These are phyloP conservation scores for Thumatha senex DNA, from an alignment of 2,888 invertebrate genomes.

Conservation along the genomic window DNA sequence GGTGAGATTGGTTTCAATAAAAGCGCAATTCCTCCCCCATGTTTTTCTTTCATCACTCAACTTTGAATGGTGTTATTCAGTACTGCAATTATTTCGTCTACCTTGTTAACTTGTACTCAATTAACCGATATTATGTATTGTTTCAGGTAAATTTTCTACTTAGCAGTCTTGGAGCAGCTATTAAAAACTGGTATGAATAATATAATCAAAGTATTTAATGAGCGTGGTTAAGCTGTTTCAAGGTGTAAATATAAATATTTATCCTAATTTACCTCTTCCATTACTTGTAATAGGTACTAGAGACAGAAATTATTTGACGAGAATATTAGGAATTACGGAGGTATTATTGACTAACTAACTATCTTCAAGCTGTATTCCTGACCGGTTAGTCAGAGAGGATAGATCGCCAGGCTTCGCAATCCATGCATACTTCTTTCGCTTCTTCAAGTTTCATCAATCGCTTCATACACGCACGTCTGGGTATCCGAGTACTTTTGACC, in stretches of 20 bases:
- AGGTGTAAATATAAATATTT: background rate
- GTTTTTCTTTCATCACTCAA: constrained; percentile 80
- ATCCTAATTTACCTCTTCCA: background rate
- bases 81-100: constrained; percentile 39
- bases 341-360: no score
- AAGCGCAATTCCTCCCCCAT: constrained; percentile 77
- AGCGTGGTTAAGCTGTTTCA: background rate
- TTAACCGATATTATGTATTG: constrained; percentile 41
- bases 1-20: constrained; percentile 82
- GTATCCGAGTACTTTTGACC: no score
- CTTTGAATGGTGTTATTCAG: constrained; percentile 74
- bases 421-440: no score
- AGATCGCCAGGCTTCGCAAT: no score
- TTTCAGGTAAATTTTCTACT: constrained; percentile 57
- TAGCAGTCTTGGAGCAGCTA: constrained; percentile 12
- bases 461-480: no score
- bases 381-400: no score
- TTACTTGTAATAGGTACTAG: constrained; percentile 7
- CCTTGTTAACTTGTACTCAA: constrained; percentile 15
- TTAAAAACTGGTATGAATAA: background rate
- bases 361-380: no score
- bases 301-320: no score
- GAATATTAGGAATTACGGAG: no score
- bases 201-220: background rate
- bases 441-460: no score